Percentiles rank a stretch among this genome's conserved stretches.
These are phyloP conservation scores for Lutjanus campechanus DNA, from an alignment of 2,797 vertebrate genomes.

Conservation along the genomic window DNA sequence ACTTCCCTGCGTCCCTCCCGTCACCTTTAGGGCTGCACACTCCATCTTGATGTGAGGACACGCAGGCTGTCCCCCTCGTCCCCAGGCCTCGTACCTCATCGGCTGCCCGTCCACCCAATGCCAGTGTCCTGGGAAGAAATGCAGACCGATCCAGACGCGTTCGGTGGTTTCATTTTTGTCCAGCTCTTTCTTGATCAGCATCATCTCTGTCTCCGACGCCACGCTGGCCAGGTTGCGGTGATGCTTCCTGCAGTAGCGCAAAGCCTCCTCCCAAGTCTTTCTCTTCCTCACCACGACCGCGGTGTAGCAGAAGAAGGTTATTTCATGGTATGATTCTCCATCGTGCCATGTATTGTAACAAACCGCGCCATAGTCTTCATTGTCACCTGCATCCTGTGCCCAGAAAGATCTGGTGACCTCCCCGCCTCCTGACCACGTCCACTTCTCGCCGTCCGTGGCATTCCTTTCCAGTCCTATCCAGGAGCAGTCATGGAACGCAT, in stretches of 20 bases:
- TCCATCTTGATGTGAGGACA: conserved; percentile 23
- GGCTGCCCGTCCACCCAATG: conserved; percentile 59
- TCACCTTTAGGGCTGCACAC: conserved; percentile 45
- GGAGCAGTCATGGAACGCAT: accelerated
- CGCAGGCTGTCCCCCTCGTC: neutral
- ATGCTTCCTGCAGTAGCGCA: conserved; percentile 60
- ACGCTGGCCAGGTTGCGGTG: conserved; percentile 56
- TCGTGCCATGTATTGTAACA: accelerated
- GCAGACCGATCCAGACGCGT: conserved; percentile 65
- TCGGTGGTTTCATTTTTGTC: neutral
- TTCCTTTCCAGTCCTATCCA: conserved; percentile 61
- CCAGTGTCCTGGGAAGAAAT: conserved; percentile 64
- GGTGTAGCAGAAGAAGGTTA: conserved; percentile 39
- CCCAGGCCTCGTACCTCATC: conserved; percentile 53
- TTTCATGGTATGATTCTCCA: accelerated
- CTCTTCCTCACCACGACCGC: conserved; percentile 51
- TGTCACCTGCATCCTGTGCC: accelerated
- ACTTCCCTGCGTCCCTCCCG: accelerated
- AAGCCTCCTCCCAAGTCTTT: conserved; percentile 70
- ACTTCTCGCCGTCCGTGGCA: accelerated
- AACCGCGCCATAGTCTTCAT: neutral
- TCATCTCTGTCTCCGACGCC: conserved; percentile 46
- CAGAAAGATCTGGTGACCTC: conserved; percentile 20
- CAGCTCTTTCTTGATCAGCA: conserved; percentile 48
- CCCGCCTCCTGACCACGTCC: conserved; percentile 67